Percentiles rank a stretch among this genome's conserved stretches.
These are phyloP conservation scores for Ichneumoninae sp. DNA, from an alignment of 2,888 invertebrate species.

Conservation along the genomic window DNA sequence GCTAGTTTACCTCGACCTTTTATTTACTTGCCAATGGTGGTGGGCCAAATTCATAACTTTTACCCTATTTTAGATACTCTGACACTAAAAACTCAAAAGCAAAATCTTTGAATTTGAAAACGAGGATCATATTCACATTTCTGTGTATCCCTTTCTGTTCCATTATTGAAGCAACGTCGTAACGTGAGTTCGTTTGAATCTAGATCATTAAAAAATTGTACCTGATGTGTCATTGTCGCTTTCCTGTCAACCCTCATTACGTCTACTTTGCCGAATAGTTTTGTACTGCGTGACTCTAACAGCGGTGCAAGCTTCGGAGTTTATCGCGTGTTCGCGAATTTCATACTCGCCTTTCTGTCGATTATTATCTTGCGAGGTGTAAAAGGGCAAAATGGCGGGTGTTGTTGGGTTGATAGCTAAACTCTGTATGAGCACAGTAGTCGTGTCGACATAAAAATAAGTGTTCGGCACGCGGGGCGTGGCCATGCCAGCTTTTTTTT, in stretches of 20 bases:
- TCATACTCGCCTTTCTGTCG: slow-evolving; percentile 41
- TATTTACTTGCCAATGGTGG: too few relatives aligned
- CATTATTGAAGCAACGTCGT: neutral
- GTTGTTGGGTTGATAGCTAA: slow-evolving; percentile 10
- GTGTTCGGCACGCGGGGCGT: slow-evolving; percentile 68
- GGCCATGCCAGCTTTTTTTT: slow-evolving; percentile 44
- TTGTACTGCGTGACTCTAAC: slow-evolving; percentile 43
- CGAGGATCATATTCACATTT: neutral
- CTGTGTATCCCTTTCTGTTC: neutral
- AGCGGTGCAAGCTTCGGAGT: neutral
- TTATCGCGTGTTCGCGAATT: slow-evolving; percentile 44
- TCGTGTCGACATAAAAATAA: slow-evolving; percentile 51
- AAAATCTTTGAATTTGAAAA: neutral
- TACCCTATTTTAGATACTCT: neutral
- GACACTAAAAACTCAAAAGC: neutral
- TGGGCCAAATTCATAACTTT: too few relatives aligned
- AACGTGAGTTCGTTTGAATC: neutral
- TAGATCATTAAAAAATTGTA: slow-evolving; percentile 4
- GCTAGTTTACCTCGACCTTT: too few relatives aligned
- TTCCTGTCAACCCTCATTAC: slow-evolving; percentile 23
- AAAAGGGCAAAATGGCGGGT: slow-evolving; percentile 73
- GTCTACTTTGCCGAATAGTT: slow-evolving; percentile 28
- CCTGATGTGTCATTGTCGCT: slow-evolving; percentile 11
- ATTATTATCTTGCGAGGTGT: slow-evolving; percentile 73
- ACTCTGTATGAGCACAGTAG: slow-evolving; percentile 8